A percentile compares a stretch with the other conserved stretches of the same genome.
Evolutionary conservation across 2,113 vertebrate genomes (phyloP).

Genomic region (Sander vitreus): DNA sequence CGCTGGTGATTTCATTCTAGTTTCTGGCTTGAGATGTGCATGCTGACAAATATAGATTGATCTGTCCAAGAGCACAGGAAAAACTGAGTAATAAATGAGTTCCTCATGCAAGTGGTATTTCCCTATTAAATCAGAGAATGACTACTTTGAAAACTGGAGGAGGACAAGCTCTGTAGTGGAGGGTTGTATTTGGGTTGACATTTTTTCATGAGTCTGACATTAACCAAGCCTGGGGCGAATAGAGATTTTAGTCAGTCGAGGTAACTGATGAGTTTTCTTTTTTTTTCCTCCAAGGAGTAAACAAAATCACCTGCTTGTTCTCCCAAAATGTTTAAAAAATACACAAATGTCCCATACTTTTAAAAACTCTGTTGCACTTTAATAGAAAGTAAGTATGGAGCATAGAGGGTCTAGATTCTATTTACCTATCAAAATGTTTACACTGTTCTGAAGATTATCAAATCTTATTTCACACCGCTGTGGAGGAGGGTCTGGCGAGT

Average conservation of each 20-base stretch:
- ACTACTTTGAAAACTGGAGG: slow-evolving; percentile 10
- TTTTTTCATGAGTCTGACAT: slow-evolving; percentile 33
- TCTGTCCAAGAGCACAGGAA: slow-evolving; percentile 15
- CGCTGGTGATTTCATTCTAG: neutral
- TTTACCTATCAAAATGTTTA: neutral
- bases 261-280: neutral
- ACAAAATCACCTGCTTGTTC: neutral
- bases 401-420: neutral
- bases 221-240: neutral
- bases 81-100: slow-evolving; percentile 38
- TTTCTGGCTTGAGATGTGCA: slow-evolving; percentile 4
- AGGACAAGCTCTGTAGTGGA: slow-evolving; percentile 11
- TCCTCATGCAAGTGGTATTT: slow-evolving; percentile 33
- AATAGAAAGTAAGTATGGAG: neutral
- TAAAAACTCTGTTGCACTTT: too few relatives aligned
- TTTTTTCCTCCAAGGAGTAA: neutral
- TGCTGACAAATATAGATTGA: slow-evolving; percentile 16
- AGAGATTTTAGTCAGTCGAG: neutral
- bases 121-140: slow-evolving; percentile 36
- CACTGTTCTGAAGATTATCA: neutral
- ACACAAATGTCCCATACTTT: neutral
- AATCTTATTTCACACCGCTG: too few relatives aligned
- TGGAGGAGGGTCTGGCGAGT: too few relatives aligned
- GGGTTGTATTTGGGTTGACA: slow-evolving; percentile 37
- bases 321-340: neutral